These are phyloP conservation scores for Stenichneumon culpator DNA, from an alignment of 2,888 invertebrate species.

Conservation along the genomic window DNA sequence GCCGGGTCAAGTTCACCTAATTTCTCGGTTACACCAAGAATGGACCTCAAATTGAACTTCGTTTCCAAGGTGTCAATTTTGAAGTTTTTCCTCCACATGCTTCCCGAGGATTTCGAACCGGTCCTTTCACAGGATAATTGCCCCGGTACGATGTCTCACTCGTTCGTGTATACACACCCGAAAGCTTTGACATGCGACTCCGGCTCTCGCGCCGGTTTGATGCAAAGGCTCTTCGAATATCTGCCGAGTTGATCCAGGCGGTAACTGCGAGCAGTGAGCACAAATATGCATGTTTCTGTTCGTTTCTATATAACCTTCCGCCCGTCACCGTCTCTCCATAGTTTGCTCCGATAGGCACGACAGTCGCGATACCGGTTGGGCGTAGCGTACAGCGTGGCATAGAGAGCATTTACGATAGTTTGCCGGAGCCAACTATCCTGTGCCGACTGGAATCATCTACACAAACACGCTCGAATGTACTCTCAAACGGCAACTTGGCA, in stretches of 20 bases:
- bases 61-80: neutral
- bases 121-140: neutral
- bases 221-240: conserved; percentile 3
- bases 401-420: conserved; percentile 79
- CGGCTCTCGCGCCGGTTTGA: neutral
- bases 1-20: conserved; percentile 55
- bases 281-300: conserved; percentile 10
- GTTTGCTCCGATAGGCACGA: neutral
- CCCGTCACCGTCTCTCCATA: neutral
- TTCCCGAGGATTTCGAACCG: neutral
- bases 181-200: neutral
- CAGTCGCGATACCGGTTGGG: neutral
- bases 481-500: conserved; percentile 19
- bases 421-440: conserved; percentile 78
- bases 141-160: neutral
- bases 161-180: neutral
- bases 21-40: neutral
- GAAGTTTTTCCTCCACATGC: neutral
- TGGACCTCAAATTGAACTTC: neutral
- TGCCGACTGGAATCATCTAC: conserved; percentile 76
- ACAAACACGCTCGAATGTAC: conserved; percentile 73
- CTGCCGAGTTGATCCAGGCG: neutral
- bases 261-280: neutral
- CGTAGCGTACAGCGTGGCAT: conserved; percentile 12
- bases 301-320: neutral